Evolutionary conservation across 1,140 invertebrate species (phyloP), one percentile per base, ranked within the genome.

Genomic region (Zelostemma sp.): DNA sequence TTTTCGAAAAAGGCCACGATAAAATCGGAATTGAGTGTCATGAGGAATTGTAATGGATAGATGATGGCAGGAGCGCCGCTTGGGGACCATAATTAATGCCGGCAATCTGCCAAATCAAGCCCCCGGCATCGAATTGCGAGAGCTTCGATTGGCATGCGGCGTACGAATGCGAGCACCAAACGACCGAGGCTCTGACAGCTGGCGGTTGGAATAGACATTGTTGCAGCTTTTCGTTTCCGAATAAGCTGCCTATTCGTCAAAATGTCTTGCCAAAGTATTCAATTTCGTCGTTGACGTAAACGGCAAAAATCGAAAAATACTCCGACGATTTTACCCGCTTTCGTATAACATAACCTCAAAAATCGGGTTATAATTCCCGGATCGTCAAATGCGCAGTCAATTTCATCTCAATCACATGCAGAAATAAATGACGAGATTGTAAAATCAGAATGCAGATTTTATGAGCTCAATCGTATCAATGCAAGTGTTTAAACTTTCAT

Each of bases 221-320:
- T 41, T 68, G 41, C 56, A 63, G 48, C 57, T 58, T 54, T 51
- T 58, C 15, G 31, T 63, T 47, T 56, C 49, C 56, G 63, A 69
- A 76, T 61, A 55, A 73, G 48, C 62, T 77, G 74, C 76, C 74
- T 74, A 73, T 60, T 76, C 75, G 72, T 79, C 74, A 73, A 80
- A 48, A 72, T 46, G 62, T 76, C 72, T 59, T 63, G 31, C 28
- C 19, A 45, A 56, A 62, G 41, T 31, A 45, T 35, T n/a, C 16
- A 19, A 49, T 33, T 59, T 66, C 46, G 50, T n/a, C n/a, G n/a
- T n/a, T n/a, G n/a, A n/a, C n/a, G n/a, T n/a, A n/a, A n/a, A n/a
- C n/a, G n/a, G n/a, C n/a, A n/a, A n/a, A n/a, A n/a, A n/a, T n/a
- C n/a, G n/a, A n/a, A 25, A 25, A 25, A 25, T 25, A 8, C 21